Percentiles rank a stretch among this genome's conserved stretches.
Evolutionary conservation across 2,888 invertebrate genomes (phyloP).

Genomic region (Chloroclysta siterata): DNA sequence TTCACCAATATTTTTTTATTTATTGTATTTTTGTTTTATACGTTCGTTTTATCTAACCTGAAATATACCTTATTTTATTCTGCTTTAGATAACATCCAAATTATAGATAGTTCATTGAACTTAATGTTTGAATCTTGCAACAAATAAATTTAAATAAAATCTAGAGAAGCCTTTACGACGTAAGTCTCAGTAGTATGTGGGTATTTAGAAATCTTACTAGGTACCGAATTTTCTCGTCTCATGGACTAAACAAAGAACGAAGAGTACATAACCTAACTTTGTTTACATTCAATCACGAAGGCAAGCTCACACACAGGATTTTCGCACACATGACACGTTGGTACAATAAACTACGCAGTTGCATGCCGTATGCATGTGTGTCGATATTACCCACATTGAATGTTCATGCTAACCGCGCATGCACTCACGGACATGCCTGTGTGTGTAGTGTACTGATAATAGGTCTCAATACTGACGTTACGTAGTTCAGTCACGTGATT

Average conservation of each 20-base stretch:
- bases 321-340: conserved; percentile 50
- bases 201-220: too few species aligned
- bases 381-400: conserved; percentile 49
- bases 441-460: conserved; percentile 53
- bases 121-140: too few species aligned
- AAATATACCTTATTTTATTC: too few species aligned
- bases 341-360: conserved; percentile 75
- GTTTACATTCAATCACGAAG: conserved; percentile 34
- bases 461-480: conserved; percentile 47
- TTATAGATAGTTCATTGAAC: too few species aligned
- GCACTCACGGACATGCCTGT: conserved; percentile 25
- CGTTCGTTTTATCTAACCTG: too few species aligned
- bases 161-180: too few species aligned
- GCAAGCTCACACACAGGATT: conserved; percentile 44
- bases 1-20: too few species aligned
- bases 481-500: conserved; percentile 39
- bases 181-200: too few species aligned
- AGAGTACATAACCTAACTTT: conserved; percentile 18
- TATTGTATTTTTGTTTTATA: too few species aligned
- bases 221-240: too few species aligned
- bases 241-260: not conserved
- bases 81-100: too few species aligned
- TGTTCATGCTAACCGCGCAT: conserved; percentile 54
- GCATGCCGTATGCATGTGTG: conserved; percentile 57
- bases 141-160: too few species aligned